Percentiles rank a stretch among this genome's conserved stretches.
Evolutionary conservation across 2,797 vertebrate species (phyloP).

Genomic region (Gallirallus australis): DNA sequence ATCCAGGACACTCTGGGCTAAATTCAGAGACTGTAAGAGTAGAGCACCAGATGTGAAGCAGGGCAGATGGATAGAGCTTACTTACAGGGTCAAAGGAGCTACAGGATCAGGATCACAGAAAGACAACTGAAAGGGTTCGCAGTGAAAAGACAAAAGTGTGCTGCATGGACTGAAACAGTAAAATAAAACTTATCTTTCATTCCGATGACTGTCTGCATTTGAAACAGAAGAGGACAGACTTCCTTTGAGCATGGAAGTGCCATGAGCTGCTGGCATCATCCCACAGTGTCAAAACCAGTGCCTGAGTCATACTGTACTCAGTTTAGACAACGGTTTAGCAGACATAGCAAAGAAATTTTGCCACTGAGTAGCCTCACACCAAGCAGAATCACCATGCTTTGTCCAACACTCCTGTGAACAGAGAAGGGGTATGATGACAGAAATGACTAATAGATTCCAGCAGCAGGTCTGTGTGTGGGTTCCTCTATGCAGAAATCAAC

Average conservation of each 20-base stretch:
- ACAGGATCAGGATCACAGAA: not conserved
- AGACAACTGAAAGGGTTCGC: not conserved
- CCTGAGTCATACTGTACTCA: accelerated
- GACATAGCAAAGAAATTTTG: not conserved
- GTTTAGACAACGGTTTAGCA: not conserved
- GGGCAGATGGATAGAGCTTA: not conserved
- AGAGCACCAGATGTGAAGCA: not conserved
- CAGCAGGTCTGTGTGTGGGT: not conserved
- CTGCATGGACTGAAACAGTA: not conserved
- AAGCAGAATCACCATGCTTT: accelerated
- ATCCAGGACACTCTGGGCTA: not conserved
- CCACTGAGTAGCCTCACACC: not conserved
- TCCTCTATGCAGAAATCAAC: not conserved
- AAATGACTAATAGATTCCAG: not conserved
- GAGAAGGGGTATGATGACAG: not conserved
- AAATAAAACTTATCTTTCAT: not conserved
- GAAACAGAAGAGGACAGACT: not conserved
- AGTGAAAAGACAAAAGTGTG: not conserved
- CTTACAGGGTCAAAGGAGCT: not conserved
- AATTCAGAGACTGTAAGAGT: not conserved
- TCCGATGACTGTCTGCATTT: not conserved
- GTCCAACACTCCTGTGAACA: not conserved
- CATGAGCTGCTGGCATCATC: not conserved
- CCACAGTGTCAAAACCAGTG: not conserved
- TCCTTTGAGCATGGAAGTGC: accelerated